Conservation (phyloP, 2,797 vertebrate genomes). For the Scleropages formosus region DNA sequence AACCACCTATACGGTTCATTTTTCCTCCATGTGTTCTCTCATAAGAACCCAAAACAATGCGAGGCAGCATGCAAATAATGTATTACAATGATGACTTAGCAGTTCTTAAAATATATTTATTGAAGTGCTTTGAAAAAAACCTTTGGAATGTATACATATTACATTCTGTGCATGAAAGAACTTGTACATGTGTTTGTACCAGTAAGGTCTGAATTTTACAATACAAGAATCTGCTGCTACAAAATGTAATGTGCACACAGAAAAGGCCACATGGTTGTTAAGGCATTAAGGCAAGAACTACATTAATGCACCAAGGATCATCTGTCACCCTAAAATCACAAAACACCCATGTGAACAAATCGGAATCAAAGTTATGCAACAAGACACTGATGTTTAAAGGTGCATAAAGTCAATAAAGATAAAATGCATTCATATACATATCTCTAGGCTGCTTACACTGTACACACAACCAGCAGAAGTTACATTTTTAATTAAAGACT, state of each 20-base stretch:
- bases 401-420: not conserved
- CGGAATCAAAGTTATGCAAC: not conserved
- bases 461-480: not conserved
- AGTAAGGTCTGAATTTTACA: not conserved
- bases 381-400: not conserved
- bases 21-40: not conserved
- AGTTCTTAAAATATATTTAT: constrained; percentile 30
- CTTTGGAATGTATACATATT: constrained; percentile 2
- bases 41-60: not conserved
- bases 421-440: not conserved
- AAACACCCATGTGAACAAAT: not conserved
- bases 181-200: not conserved
- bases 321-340: not conserved
- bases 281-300: constrained; percentile 24
- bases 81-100: not conserved
- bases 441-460: not conserved
- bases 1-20: not conserved
- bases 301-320: not conserved
- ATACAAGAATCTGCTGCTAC: not conserved
- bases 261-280: constrained; percentile 22
- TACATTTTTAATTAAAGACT: too few relatives aligned
- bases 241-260: not conserved
- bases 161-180: constrained; percentile 4
- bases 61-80: not conserved
- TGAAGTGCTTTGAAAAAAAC: constrained; percentile 6